phyloP scores from a whole-genome alignment of 2,113 vertebrate genomes.

The Gymnarchus niloticus region DNA sequence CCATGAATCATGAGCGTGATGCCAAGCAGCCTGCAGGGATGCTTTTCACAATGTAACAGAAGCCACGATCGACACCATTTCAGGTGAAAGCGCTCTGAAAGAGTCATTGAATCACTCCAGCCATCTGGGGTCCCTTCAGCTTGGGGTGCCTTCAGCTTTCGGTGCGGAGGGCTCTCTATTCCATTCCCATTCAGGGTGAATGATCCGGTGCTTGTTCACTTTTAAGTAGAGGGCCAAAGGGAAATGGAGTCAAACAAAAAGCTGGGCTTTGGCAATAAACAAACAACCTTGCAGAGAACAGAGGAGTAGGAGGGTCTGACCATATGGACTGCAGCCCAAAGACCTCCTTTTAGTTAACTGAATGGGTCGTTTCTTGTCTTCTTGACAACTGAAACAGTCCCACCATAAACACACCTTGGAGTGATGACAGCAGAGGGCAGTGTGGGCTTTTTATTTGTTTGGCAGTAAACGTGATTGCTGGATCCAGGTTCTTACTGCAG shows the following conservation, averaged over 20 bases:
- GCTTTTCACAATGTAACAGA: background rate
- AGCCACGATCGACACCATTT: background rate
- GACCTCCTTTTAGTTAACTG: background rate
- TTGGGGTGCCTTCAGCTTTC: background rate
- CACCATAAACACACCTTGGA: background rate
- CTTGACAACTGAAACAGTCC: background rate
- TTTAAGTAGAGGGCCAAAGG: slow-evolving; percentile 16
- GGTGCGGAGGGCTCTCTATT: background rate
- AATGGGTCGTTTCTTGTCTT: background rate
- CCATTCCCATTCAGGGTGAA: background rate
- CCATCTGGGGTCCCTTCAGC: background rate
- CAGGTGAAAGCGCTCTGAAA: background rate
- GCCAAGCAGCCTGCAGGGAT: background rate
- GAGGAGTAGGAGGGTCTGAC: background rate
- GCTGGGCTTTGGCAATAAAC: slow-evolving; percentile 12
- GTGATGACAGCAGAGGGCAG: slow-evolving; percentile 1
- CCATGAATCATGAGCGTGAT: background rate
- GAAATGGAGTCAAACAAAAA: slow-evolving; percentile 14
- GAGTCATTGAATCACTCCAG: background rate
- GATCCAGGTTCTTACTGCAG: background rate
- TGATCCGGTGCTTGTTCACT: slow-evolving; percentile 21
- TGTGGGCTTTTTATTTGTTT: background rate
- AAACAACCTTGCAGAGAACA: slow-evolving; percentile 1
- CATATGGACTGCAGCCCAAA: background rate
- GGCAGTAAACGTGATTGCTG: no score